A percentile compares a stretch with the other conserved stretches of the same genome.
Conservation (phyloP, 2,113 vertebrate genomes). For the Phrynocephalus versicolor region DNA sequence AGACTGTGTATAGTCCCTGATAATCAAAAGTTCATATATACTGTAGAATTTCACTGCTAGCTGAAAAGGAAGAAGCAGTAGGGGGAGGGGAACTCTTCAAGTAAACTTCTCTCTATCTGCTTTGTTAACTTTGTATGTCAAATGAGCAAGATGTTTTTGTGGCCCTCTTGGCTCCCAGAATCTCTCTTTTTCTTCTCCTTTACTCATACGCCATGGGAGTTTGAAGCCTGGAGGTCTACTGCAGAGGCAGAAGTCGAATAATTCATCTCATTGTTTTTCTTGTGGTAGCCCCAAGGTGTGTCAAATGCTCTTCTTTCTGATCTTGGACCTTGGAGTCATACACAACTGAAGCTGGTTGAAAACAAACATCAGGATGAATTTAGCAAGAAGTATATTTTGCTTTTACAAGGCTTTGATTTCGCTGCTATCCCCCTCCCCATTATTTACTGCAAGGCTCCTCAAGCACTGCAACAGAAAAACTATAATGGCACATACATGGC, state of each 20-base stretch:
- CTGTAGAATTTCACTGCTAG: constrained; percentile 42
- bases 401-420: background rate
- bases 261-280: background rate
- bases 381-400: background rate
- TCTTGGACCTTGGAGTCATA: background rate
- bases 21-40: constrained; percentile 50
- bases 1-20: constrained; percentile 43
- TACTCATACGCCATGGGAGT: background rate
- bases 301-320: background rate
- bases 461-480: background rate
- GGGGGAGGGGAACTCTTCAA: background rate
- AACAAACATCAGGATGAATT: background rate
- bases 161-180: background rate
- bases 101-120: constrained; percentile 23
- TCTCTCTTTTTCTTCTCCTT: constrained; percentile 1
- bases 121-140: constrained; percentile 23
- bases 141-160: background rate
- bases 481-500: too few species aligned
- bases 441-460: background rate
- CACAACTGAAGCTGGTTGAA: background rate
- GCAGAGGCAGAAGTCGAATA: background rate
- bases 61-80: constrained; percentile 40
- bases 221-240: background rate
- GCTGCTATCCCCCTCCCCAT: background rate
- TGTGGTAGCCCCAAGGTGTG: background rate